phyloP scores from a whole-genome alignment of 1,140 invertebrate genomes.

The Pogonognathellus flavescens region DNA sequence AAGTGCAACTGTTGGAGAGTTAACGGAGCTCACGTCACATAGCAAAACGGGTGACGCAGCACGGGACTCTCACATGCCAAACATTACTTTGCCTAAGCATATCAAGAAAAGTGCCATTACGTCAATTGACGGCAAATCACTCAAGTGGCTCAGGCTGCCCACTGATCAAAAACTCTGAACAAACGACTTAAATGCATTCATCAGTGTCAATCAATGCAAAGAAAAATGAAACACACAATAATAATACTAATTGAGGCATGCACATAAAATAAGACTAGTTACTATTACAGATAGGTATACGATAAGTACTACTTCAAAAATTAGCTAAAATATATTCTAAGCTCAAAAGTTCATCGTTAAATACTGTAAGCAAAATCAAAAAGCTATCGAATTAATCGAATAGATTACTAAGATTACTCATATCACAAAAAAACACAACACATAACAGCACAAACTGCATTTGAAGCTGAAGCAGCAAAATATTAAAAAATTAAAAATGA shows the following conservation, averaged over 20 bases:
- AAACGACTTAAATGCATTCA: background rate
- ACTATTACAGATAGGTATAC: no score
- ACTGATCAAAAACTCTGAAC: background rate
- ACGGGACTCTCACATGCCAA: conserved; percentile 60
- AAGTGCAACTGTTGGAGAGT: conserved; percentile 53
- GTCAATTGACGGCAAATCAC: conserved; percentile 50
- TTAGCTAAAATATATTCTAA: no score
- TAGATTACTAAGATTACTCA: no score
- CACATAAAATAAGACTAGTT: no score
- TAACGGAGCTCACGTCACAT: conserved; percentile 61
- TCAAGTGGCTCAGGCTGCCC: conserved; percentile 63
- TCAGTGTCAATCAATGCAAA: background rate
- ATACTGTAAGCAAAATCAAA: no score
- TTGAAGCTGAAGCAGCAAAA: background rate
- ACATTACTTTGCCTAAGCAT: conserved; percentile 61
- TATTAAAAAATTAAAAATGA: conserved; percentile 44
- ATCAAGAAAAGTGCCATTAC: conserved; percentile 61
- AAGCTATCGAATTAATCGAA: no score
- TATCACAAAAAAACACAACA: no score
- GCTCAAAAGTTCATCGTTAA: no score
- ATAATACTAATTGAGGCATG: background rate
- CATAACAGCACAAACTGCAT: background rate
- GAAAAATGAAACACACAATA: background rate
- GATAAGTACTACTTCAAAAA: no score
- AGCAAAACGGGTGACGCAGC: conserved; percentile 43